Evolutionary conservation across 2,113 vertebrate species (phyloP).

Genomic region (Nothobranchius kuhntae): DNA sequence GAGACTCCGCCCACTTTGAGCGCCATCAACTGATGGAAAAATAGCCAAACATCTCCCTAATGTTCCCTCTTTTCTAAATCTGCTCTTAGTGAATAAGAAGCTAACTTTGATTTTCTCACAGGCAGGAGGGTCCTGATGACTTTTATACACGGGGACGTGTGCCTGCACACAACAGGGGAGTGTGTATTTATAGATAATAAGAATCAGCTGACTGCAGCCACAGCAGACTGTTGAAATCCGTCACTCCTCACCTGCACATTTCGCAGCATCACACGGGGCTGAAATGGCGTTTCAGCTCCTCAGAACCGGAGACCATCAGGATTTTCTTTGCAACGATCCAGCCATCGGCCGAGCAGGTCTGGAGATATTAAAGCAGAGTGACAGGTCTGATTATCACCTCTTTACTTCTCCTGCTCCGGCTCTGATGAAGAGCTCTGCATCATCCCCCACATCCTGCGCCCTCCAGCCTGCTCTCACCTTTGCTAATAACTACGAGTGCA

Average conservation of each 20-base stretch:
- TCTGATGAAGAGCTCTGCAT: conserved; percentile 60
- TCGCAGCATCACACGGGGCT: conserved; percentile 12
- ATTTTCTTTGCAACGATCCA: conserved; percentile 57
- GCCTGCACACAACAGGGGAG: no score
- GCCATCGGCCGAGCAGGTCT: conserved; percentile 30
- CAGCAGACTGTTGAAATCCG: conserved; percentile 2
- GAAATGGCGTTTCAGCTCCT: conserved; percentile 33
- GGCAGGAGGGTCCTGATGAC: no score
- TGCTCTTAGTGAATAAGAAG: no score
- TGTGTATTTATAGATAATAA: conserved; percentile 9
- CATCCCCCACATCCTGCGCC: conserved; percentile 55
- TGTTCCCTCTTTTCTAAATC: no score
- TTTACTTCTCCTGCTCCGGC: conserved; percentile 40
- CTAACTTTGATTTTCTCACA: no score
- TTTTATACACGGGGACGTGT: background rate
- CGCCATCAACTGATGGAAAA: no score
- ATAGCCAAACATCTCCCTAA: no score
- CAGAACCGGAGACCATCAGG: conserved; percentile 56
- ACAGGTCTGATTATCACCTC: conserved; percentile 77
- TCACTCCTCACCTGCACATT: conserved; percentile 67
- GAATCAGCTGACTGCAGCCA: background rate
- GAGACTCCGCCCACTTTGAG: no score
- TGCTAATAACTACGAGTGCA: conserved; percentile 61
- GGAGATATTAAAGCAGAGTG: conserved; percentile 71
- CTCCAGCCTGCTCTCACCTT: conserved; percentile 69